Conservation (phyloP, 2,888 invertebrate genomes). For the Cantharis lateralis region DNA sequence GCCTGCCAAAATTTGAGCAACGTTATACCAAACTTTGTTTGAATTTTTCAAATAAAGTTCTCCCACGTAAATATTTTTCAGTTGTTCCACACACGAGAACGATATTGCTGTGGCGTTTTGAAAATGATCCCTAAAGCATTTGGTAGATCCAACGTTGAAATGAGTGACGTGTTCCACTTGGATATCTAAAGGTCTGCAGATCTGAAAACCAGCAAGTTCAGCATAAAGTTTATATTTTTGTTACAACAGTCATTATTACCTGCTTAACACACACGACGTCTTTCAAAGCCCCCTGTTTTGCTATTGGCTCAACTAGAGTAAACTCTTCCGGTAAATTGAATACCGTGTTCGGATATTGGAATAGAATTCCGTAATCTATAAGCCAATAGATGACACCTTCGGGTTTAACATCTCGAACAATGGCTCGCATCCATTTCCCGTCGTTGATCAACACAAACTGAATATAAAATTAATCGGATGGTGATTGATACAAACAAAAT, state of each 20-base stretch:
- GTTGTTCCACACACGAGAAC: constrained; percentile 28
- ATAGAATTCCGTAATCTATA: constrained; percentile 41
- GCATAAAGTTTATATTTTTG: background rate
- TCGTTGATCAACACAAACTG: constrained; percentile 5
- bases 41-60: constrained; percentile 10
- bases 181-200: background rate
- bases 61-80: constrained; percentile 38
- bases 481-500: background rate
- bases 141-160: constrained; percentile 14
- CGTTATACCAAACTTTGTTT: constrained; percentile 13
- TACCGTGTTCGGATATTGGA: constrained; percentile 27
- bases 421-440: constrained; percentile 7
- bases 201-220: background rate
- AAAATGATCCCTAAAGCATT: constrained; percentile 9
- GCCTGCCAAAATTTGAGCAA: constrained; percentile 32
- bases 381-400: constrained; percentile 40
- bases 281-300: constrained; percentile 41
- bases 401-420: background rate
- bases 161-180: background rate
- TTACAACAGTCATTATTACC: constrained; percentile 29
- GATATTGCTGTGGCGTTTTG: background rate
- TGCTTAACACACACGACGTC: constrained; percentile 39
- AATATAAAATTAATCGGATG: background rate
- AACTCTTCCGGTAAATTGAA: constrained; percentile 37
- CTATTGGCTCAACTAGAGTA: constrained; percentile 31